These are phyloP conservation scores for western clawed frog (Xenopus tropicalis) DNA, from an alignment of 2,113 vertebrate genomes.

Conservation along the genomic window DNA sequence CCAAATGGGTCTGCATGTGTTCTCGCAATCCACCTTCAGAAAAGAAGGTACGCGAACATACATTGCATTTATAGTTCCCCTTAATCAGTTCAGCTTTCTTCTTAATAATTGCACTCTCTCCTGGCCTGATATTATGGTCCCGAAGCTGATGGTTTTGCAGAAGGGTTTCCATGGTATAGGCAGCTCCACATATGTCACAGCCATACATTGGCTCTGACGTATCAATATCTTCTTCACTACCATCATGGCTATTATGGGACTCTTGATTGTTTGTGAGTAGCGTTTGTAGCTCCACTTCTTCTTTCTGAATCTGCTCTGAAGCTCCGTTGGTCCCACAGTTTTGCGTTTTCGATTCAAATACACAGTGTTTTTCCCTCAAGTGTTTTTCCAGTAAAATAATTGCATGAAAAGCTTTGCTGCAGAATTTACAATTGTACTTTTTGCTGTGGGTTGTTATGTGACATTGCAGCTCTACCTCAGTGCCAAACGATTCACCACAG, in stretches of 20 bases:
- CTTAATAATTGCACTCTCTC: constrained; percentile 91
- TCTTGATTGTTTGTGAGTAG: constrained; percentile 89
- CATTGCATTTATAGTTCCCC: constrained; percentile 97
- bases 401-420: constrained; percentile 97
- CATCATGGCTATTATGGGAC: constrained; percentile 88
- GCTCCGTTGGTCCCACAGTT: constrained; percentile 89
- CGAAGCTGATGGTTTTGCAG: constrained; percentile 94
- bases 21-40: constrained; percentile 94
- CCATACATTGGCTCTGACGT: constrained; percentile 91
- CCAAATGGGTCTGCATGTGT: constrained; percentile 96
- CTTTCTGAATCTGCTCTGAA: constrained; percentile 81
- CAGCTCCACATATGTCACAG: constrained; percentile 96
- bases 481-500: constrained; percentile 95
- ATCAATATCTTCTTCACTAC: constrained; percentile 90
- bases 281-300: constrained; percentile 85
- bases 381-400: constrained; percentile 93
- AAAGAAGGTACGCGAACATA: constrained; percentile 97
- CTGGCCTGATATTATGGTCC: constrained; percentile 96
- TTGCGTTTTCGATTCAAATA: constrained; percentile 88
- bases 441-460: constrained; percentile 98
- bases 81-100: constrained; percentile 97
- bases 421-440: constrained; percentile 97
- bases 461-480: constrained; percentile 96
- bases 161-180: constrained; percentile 97
- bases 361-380: constrained; percentile 89